Base-by-base conservation (phyloP, 2,797 vertebrate genomes). In the Enteromius unitaeniatus region DNA sequence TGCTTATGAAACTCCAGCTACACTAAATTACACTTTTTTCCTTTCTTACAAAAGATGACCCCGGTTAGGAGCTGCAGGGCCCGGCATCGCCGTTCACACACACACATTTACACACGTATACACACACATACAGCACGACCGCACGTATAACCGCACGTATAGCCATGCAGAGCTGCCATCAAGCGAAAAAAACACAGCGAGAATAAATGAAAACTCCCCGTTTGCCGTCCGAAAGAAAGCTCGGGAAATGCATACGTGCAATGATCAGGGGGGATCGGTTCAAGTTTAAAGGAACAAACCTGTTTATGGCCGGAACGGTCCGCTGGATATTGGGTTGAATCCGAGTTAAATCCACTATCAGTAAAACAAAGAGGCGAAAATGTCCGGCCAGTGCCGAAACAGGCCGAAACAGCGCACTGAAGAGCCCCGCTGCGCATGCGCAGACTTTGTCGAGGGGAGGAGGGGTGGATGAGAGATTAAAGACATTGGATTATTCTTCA, bases 341-440 rank as follows among this genome's bases (percentile, higher is more conserved):
- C 93, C 94, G 93, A 94, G 93, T 95, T 95, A 95, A 95, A 95
- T 95, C 94, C 94, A 95, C 94, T 92, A 93, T 90, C 93, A 87
- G 94, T 98, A 98, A 97, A 98, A 99, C 97, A 99, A 99, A 99
- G 97, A 98, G 97, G 95, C 97, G 97, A 97, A 98, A 97, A 98
- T 96, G 94, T 94, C 95, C 97, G 97, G 97, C 89, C 88, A 83
- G 88, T 95, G 92, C 95, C 97, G 97, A 97, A 92, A 92, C 91
- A 95, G 93, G 93, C 96, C 96, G 96, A 96, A 94, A 92, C 93
- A 92, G 92, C 90, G 91, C 93, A 94, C 94, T 89, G 88, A 89
- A 84, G 89, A 40, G 88, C 83, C 21, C 72, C 3, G 34, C 0
- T 6, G 94, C 94, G 97, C 97, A 97, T 97, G 97, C 96, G 96